A percentile compares a stretch with the other conserved stretches of the same genome.
Conservation (phyloP, 2,113 vertebrate species). For the Sterna hirundo region DNA sequence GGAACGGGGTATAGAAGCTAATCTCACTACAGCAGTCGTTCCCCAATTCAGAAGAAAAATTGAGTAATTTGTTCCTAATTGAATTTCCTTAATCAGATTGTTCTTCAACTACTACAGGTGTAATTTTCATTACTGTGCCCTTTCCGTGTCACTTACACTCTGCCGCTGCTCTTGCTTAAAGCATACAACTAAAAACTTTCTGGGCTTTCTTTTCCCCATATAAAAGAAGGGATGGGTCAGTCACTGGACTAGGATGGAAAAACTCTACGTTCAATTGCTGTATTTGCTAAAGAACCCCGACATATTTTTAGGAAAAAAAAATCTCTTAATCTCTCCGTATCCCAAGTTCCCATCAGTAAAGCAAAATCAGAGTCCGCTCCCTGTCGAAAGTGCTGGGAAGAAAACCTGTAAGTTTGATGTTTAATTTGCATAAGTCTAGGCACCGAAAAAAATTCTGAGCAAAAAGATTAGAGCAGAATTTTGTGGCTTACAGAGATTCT, state of each 20-base stretch:
- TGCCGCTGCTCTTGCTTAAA: neutral
- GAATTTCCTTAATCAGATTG: neutral
- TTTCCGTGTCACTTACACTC: neutral
- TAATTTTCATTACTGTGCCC: neutral
- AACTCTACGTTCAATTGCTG: neutral
- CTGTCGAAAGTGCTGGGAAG: neutral
- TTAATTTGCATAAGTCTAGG: neutral
- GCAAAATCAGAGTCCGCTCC: neutral
- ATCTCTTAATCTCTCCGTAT: neutral
- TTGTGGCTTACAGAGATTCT: conserved; percentile 21
- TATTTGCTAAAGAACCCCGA: neutral
- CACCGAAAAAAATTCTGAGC: neutral
- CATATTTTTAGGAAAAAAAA: neutral
- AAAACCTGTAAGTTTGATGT: neutral
- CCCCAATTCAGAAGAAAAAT: neutral
- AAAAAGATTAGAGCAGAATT: neutral
- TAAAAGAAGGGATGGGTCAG: neutral
- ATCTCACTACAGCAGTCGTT: neutral
- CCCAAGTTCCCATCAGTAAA: neutral
- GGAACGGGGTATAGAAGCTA: neutral
- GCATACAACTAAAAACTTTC: neutral
- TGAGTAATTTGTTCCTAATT: neutral
- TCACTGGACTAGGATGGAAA: neutral
- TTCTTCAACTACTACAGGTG: neutral
- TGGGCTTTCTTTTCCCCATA: neutral